These are phyloP conservation scores for Gonocerus acuteangulatus DNA, from an alignment of 2,888 invertebrate species.

Conservation along the genomic window DNA sequence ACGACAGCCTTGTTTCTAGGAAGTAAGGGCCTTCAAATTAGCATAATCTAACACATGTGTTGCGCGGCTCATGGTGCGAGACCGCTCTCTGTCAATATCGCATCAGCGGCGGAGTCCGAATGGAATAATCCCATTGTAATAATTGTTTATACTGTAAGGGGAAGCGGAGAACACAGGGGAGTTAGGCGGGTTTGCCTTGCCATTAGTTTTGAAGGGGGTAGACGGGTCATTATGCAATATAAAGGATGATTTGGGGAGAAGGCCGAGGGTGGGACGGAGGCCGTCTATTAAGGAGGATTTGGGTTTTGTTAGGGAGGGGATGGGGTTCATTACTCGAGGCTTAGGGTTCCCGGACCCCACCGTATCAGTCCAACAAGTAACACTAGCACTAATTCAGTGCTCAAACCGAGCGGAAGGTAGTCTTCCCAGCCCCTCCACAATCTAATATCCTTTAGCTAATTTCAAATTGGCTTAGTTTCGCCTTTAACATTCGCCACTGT, in stretches of 20 bases:
- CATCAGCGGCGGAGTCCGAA: neutral
- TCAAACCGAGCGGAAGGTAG: slow-evolving; percentile 12
- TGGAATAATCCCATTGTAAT: slow-evolving; percentile 14
- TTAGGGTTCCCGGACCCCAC: neutral
- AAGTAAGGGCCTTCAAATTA: too few species aligned
- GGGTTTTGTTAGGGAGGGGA: slow-evolving; percentile 1
- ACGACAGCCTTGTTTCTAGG: too few species aligned
- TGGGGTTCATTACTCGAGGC: slow-evolving; percentile 12
- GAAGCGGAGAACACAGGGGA: neutral
- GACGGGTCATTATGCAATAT: slow-evolving; percentile 33
- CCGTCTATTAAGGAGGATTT: slow-evolving; percentile 7
- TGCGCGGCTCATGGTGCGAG: neutral
- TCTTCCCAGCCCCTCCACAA: slow-evolving; percentile 3
- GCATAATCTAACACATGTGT: neutral
- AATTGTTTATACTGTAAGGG: slow-evolving; percentile 6
- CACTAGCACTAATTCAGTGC: slow-evolving; percentile 10
- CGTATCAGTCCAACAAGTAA: neutral
- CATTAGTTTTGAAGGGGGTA: slow-evolving; percentile 20
- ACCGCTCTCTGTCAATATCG: neutral
- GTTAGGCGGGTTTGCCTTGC: slow-evolving; percentile 12
- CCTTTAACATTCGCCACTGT: too few species aligned
- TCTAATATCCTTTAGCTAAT: neutral
- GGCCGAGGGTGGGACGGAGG: slow-evolving; percentile 7
- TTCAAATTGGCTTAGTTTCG: too few species aligned
- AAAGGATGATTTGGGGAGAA: slow-evolving; percentile 32